Percentiles rank a stretch among this genome's conserved stretches.
Conservation (phyloP, 2,888 invertebrate genomes). For the Polylopha cassiicola region DNA sequence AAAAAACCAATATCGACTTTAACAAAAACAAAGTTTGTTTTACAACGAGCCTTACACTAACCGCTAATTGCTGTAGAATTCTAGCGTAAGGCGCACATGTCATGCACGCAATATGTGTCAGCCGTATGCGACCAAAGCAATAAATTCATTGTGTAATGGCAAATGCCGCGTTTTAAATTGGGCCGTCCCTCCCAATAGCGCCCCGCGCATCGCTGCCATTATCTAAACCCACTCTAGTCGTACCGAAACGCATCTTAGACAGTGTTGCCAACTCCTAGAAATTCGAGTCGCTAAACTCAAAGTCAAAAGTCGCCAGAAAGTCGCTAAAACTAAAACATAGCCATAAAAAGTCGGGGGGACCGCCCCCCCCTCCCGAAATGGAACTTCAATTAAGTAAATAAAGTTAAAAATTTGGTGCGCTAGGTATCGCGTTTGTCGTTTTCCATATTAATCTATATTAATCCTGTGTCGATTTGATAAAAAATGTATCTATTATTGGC, state of each 20-base stretch:
- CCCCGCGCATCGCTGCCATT: conserved; percentile 60
- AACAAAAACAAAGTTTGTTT: conserved; percentile 22
- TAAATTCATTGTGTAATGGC: conserved; percentile 74
- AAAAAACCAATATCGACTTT: conserved; percentile 1
- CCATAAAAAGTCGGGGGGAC: no score
- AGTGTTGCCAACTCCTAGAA: no score
- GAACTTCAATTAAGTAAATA: no score
- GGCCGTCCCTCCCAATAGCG: conserved; percentile 70
- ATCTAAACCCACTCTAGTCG: conserved; percentile 51
- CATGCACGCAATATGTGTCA: conserved; percentile 68
- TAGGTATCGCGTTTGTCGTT: no score
- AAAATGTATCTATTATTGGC: no score
- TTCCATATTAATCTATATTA: no score
- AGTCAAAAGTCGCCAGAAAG: no score
- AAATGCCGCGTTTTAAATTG: conserved; percentile 62
- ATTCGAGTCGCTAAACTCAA: no score
- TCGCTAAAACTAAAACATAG: no score
- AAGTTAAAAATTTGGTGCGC: conserved; percentile 26
- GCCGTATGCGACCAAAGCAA: conserved; percentile 52
- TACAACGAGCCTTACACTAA: conserved; percentile 25
- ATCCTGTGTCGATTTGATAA: no score
- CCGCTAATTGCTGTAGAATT: conserved; percentile 42
- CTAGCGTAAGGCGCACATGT: conserved; percentile 46
- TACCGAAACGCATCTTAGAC: conserved; percentile 54
- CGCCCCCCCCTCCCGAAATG: no score